Evolutionary conservation across 2,113 vertebrate species (phyloP).

Genomic region (Salvelinus sp.): DNA sequence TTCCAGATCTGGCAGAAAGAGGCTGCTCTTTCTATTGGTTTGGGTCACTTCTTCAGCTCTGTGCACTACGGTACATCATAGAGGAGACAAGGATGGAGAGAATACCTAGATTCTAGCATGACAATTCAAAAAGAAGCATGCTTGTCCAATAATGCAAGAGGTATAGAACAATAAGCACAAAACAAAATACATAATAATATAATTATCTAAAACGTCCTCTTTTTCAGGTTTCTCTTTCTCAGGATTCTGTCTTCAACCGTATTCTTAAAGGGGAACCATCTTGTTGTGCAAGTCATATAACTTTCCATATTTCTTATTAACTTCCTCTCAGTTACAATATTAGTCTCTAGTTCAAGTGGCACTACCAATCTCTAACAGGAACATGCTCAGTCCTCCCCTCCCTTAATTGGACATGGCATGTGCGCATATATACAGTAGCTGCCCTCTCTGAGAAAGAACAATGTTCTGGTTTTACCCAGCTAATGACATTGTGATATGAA

Average conservation of each 20-base stretch:
- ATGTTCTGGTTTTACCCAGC: neutral
- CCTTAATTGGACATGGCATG: slow-evolving; percentile 9
- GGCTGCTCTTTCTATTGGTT: slow-evolving; percentile 74
- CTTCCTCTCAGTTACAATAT: too few relatives aligned
- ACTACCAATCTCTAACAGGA: too few relatives aligned
- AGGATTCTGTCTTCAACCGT: too few relatives aligned
- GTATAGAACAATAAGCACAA: too few relatives aligned
- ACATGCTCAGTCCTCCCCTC: neutral
- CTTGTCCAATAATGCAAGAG: too few relatives aligned
- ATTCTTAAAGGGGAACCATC: too few relatives aligned
- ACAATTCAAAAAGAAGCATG: too few relatives aligned
- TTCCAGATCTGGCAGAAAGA: slow-evolving; percentile 71
- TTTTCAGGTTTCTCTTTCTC: too few relatives aligned
- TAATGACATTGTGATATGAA: neutral
- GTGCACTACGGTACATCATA: slow-evolving; percentile 18
- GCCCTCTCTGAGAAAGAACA: neutral
- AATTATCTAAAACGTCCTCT: neutral
- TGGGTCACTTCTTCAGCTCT: slow-evolving; percentile 56
- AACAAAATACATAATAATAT: too few relatives aligned
- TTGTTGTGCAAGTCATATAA: too few relatives aligned
- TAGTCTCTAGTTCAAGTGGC: too few relatives aligned
- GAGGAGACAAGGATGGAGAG: slow-evolving; percentile 16
- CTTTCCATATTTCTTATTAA: too few relatives aligned
- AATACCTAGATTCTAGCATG: neutral
- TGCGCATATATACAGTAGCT: neutral